Evolutionary conservation across 2,797 vertebrate genomes (phyloP).

Genomic region (Onychomys leucogaster): DNA sequence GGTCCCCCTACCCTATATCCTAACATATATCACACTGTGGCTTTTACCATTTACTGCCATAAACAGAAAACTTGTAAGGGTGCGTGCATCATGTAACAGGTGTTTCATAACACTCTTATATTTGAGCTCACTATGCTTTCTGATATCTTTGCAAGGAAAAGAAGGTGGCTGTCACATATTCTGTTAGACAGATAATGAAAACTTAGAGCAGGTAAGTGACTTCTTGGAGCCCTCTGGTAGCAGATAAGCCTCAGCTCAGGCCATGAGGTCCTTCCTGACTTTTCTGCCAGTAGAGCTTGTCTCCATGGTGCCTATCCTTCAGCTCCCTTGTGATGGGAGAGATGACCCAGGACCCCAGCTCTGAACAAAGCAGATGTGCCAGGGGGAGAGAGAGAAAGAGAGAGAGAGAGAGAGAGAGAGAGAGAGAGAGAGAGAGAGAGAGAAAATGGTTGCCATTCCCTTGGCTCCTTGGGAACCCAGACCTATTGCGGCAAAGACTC

Average conservation of each 20-base stretch:
- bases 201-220: not conserved
- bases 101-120: not conserved
- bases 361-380: not conserved
- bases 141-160: not conserved
- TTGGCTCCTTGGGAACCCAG: slow-evolving; percentile 30
- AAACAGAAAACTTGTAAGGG: not conserved
- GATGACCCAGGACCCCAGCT: not conserved
- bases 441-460: not conserved
- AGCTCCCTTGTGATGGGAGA: not conserved
- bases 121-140: not conserved
- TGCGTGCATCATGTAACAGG: not conserved
- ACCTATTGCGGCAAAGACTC: not conserved
- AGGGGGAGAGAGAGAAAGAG: not conserved
- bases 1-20: not conserved
- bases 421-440: not conserved
- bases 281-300: not conserved
- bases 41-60: not conserved
- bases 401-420: not conserved
- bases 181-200: not conserved
- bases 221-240: not conserved
- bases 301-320: not conserved
- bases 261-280: not conserved
- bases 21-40: not conserved
- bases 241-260: not conserved
- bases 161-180: not conserved